A percentile compares a stretch with the other conserved stretches of the same genome.
Conservation (phyloP, 2,797 vertebrate species). For the Fringilla coelebs region DNA sequence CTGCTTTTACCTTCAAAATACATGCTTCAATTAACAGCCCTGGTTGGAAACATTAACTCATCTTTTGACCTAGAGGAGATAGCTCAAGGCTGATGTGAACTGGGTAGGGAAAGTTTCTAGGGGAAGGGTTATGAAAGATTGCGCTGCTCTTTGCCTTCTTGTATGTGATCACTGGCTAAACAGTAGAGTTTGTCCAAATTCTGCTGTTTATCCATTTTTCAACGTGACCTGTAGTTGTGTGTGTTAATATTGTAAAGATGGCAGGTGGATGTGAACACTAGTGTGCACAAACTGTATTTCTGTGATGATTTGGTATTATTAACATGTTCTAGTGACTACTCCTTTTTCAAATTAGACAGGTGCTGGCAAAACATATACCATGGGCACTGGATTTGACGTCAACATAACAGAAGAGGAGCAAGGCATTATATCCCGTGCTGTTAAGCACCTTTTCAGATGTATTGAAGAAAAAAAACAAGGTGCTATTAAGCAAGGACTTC, state of each 20-base stretch:
- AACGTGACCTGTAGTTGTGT: not conserved
- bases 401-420: conserved; percentile 87
- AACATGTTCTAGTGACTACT: not conserved
- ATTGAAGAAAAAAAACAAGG: conserved; percentile 87
- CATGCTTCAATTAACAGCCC: not conserved
- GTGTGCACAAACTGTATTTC: not conserved
- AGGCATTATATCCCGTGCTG: conserved; percentile 93
- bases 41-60: not conserved
- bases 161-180: not conserved
- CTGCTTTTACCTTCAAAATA: not conserved
- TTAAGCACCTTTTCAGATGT: conserved; percentile 89
- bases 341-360: conserved; percentile 82
- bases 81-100: not conserved
- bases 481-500: conserved; percentile 85
- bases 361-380: conserved; percentile 96
- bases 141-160: not conserved
- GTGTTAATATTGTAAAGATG: not conserved
- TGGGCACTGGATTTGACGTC: conserved; percentile 97
- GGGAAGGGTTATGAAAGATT: not conserved
- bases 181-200: not conserved
- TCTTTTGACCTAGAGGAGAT: not conserved
- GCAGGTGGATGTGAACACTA: not conserved
- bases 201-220: not conserved
- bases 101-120: not conserved
- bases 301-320: not conserved